These are phyloP conservation scores for Apeltes quadracus DNA, from an alignment of 2,113 vertebrate species.

Conservation along the genomic window DNA sequence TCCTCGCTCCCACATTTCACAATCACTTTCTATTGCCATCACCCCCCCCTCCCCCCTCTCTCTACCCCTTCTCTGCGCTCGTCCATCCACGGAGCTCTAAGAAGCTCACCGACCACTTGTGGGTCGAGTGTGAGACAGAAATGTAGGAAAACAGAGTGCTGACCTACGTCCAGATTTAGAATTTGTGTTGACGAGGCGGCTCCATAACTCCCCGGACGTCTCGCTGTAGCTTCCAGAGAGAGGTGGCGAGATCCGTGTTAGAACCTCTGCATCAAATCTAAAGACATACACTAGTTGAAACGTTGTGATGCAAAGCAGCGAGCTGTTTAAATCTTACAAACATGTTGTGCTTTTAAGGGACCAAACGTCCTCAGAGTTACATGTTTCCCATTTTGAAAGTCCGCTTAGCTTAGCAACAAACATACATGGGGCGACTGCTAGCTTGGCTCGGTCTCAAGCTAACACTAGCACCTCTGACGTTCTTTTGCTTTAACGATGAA, in stretches of 20 bases:
- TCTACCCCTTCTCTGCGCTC: constrained; percentile 54
- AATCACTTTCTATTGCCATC: constrained; percentile 66
- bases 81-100: constrained; percentile 52
- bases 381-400: background rate
- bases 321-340: background rate
- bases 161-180: constrained; percentile 55
- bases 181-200: constrained; percentile 5
- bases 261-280: constrained; percentile 6
- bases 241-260: background rate
- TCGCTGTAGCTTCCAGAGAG: constrained; percentile 32
- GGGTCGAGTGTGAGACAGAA: constrained; percentile 59
- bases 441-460: background rate
- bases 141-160: constrained; percentile 39
- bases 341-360: background rate
- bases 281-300: background rate
- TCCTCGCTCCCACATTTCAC: constrained; percentile 79
- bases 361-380: background rate
- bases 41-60: constrained; percentile 58
- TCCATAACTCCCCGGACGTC: constrained; percentile 23
- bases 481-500: constrained; percentile 17
- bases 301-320: too few species aligned
- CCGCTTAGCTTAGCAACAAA: constrained; percentile 9
- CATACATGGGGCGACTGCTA: background rate
- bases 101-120: constrained; percentile 62
- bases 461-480: background rate